A percentile compares a stretch with the other conserved stretches of the same genome.
Evolutionary conservation across 2,797 vertebrate species (phyloP).

Genomic region (Anniella stebbinsi): DNA sequence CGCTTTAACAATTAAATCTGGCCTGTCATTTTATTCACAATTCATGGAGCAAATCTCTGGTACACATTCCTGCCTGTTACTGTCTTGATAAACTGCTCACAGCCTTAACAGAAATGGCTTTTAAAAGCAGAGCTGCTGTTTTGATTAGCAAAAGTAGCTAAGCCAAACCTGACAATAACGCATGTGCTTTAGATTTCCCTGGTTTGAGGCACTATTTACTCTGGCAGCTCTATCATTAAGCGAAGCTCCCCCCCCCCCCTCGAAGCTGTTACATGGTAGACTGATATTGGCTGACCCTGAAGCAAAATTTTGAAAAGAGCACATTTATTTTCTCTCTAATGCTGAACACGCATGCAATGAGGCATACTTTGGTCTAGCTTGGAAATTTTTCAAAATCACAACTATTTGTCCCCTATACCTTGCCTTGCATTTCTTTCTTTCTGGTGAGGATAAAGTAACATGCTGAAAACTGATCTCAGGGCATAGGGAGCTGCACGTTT

Average conservation of each 20-base stretch:
- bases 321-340: constrained; percentile 79
- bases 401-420: constrained; percentile 67
- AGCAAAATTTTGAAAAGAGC: constrained; percentile 78
- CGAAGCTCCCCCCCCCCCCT: constrained; percentile 70
- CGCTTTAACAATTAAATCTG: constrained; percentile 45
- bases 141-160: constrained; percentile 78
- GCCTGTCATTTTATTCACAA: constrained; percentile 53
- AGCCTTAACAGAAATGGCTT: constrained; percentile 71
- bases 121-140: constrained; percentile 77
- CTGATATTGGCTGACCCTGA: constrained; percentile 75
- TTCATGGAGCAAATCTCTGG: constrained; percentile 40
- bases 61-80: constrained; percentile 62
- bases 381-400: constrained; percentile 71
- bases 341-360: constrained; percentile 73
- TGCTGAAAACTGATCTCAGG: constrained; percentile 12
- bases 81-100: constrained; percentile 66
- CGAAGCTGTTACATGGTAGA: constrained; percentile 78
- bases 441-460: constrained; percentile 60
- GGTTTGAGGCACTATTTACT: constrained; percentile 80
- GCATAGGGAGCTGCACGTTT: neutral
- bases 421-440: constrained; percentile 59
- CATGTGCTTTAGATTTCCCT: constrained; percentile 81
- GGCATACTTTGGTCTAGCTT: constrained; percentile 67
- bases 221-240: constrained; percentile 76
- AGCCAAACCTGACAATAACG: constrained; percentile 80